Evolutionary conservation across 2,888 invertebrate genomes (phyloP), one percentile per base, ranked within the genome.

Genomic region (Idaea straminata): DNA sequence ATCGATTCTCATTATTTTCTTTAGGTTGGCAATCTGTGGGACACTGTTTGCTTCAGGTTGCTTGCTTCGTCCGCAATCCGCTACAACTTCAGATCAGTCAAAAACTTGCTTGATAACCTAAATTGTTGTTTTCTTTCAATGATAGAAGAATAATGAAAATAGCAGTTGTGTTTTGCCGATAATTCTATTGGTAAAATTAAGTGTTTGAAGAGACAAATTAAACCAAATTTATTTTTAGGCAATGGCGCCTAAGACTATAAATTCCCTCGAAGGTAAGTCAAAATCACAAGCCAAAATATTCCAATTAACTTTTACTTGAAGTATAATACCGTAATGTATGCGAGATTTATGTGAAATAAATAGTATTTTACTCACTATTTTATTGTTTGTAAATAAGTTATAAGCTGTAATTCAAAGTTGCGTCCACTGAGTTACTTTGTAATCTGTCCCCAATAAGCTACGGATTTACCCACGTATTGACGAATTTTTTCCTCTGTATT

Each of bases 171-270:
- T 6, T 47, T 47, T 47, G 10, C 47, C 10, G 47, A 47, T 10
- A 47, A 47, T 1, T 36, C 4, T 36, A 36, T 10, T 36, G 4
- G 36, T 36, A 36, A 36, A 36, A 36, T 36, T 7, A 10, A 2
- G 6, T 47, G 47, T 47, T 47, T 47, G 47, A 47, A 47, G 10
- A 47, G 4, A 10, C 36, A 7, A 36, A 13, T 6, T 47, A 3
- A 13, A 47, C 47, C 2, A 7, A 6, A 47, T 47, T 47, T 47
- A 47, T 7, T 47, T 47, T 6, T 47, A 47, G 10, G 38, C 57
- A 0, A 87, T 87, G 86, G 81, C 87, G 36, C 86, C 83, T 7
- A 76, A 69, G 64, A 69, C 68, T 61, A 77, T 67, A 36, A 78
- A 77, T 35, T 68, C 77, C 10, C 66, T 77, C 61, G 77, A 81